These are phyloP conservation scores for Neogale vison DNA, from an alignment of 2,113 vertebrate genomes.

Conservation along the genomic window DNA sequence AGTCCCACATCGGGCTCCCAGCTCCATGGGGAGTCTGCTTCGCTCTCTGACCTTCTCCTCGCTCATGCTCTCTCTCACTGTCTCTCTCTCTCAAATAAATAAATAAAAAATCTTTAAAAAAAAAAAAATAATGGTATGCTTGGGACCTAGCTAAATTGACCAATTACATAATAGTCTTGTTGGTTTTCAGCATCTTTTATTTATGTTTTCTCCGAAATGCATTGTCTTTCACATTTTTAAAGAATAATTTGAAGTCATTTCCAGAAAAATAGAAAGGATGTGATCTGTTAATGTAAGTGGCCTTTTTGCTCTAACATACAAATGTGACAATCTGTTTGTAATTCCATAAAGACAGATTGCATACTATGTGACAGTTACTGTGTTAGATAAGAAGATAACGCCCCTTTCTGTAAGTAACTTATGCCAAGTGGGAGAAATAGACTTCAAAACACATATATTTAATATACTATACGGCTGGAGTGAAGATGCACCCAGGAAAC, in stretches of 20 bases:
- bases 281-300: background rate
- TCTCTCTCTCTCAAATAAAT: too few relatives aligned
- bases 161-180: background rate
- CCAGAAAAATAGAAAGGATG: constrained; percentile 22
- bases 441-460: background rate
- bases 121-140: background rate
- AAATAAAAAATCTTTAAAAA: too few relatives aligned
- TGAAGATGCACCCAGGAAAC: background rate
- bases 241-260: background rate
- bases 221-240: constrained; percentile 25
- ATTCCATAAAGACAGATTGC: background rate
- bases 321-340: background rate
- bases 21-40: too few relatives aligned
- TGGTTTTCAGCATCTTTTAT: constrained; percentile 26
- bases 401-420: background rate
- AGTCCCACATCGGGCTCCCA: too few relatives aligned
- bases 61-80: too few relatives aligned
- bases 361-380: background rate
- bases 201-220: constrained; percentile 41
- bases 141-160: background rate
- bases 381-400: background rate
- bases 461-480: background rate
- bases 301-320: background rate
- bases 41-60: too few relatives aligned
- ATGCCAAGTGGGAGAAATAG: background rate